Evolutionary conservation across 2,888 invertebrate genomes (phyloP), one percentile per base, ranked within the genome.

Genomic region (Protula sp.): DNA sequence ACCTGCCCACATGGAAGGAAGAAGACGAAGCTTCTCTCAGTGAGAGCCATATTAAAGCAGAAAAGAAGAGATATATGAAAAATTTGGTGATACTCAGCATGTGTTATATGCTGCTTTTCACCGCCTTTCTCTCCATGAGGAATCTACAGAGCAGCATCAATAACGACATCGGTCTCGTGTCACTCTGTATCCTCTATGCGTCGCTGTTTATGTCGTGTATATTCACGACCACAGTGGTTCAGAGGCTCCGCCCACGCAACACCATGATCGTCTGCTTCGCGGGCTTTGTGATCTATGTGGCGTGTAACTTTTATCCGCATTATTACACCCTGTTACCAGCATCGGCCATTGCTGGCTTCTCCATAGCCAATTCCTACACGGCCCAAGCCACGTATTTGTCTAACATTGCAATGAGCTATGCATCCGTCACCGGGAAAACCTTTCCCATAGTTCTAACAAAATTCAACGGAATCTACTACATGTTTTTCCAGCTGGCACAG

Each of bases 71-170:
- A 9, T 74, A 77, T 58, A 67, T 68, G 47, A 71, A 71, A 54
- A 77, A 78, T 59, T 65, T 78, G 28, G 54, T 77, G 19, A 67
- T 73, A 3, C 66, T 77, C 2, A 72, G 77, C 54, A 55, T 74
- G 1, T 58, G 62, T 24, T 68, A 74, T 50, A 71, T 74, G 59
- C 64, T 75, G 5, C 64, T 75, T 27, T 72, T 73, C 62, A 71
- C 71, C 29, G 69, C 78, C 2, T 70, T 72, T 54, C 70, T 71
- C 3, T 74, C 78, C 0, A 64, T 78, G 27, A 62, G 78, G 19
- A 78, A 78, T 60, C 69, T 79, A 9, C 77, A 78, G 63, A 78
- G 77, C 62, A 78, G 78, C 59, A 55, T 79, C 47, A 76, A 78
- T 60, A 67, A 70, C 30, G 77, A 76, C 3, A 65, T 79, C 4